These are phyloP conservation scores for Rattus norvegicus DNA, from an alignment of 2,113 vertebrate species.

Conservation along the genomic window GRCr8 NC_086031.1:103498501-103499000, in stretches of 20 bases:
- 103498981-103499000: background rate
- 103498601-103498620: constrained; percentile 34
- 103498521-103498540: constrained; percentile 63
- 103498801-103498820: background rate
- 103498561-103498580: constrained; percentile 55
- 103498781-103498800: background rate
- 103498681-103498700: background rate
- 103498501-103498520: constrained; percentile 59
- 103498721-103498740: background rate
- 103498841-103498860: background rate
- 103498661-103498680: too few species aligned
- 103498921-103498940: too few species aligned
- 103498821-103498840: background rate
- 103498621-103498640: background rate
- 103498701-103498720: background rate
- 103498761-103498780: too few species aligned
- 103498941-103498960: too few species aligned
- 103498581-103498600: constrained; percentile 55
- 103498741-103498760: background rate
- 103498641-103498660: constrained; percentile 43
- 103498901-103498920: background rate
- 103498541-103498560: constrained; percentile 54
- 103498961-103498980: background rate
- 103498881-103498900: background rate
- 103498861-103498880: background rate